Evolutionary conservation across 2,888 invertebrate genomes (phyloP).

Genomic region (Xestia rhomboidea): DNA sequence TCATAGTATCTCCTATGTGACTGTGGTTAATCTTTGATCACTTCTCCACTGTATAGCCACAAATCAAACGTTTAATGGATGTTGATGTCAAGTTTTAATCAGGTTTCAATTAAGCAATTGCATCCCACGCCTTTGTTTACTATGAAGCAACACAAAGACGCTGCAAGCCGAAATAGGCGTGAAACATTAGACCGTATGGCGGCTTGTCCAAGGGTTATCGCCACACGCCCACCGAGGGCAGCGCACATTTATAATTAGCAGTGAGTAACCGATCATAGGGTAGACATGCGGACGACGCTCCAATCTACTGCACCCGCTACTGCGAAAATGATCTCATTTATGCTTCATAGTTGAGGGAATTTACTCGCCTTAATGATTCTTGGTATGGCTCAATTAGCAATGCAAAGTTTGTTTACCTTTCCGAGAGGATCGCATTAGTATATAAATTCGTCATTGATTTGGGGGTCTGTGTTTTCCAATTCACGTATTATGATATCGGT

Average conservation of each 20-base stretch:
- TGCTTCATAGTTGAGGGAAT: slow-evolving; percentile 11
- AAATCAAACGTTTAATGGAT: not conserved
- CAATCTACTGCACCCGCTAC: slow-evolving; percentile 53
- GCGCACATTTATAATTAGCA: slow-evolving; percentile 72
- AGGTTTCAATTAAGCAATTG: not conserved
- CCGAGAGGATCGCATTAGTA: not conserved
- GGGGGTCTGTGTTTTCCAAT: slow-evolving; percentile 23
- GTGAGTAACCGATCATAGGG: slow-evolving; percentile 72
- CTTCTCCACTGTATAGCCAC: not conserved
- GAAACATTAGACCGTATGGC: slow-evolving; percentile 81
- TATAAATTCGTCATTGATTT: slow-evolving; percentile 8
- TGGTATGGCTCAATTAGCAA: slow-evolving; percentile 8
- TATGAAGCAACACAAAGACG: slow-evolving; percentile 59
- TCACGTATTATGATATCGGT: not conserved
- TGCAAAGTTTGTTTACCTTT: slow-evolving; percentile 12
- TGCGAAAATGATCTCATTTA: slow-evolving; percentile 47
- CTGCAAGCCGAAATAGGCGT: slow-evolving; percentile 58
- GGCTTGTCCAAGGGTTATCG: slow-evolving; percentile 84
- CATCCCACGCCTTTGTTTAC: slow-evolving; percentile 55
- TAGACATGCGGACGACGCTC: slow-evolving; percentile 74
- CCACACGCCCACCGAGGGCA: slow-evolving; percentile 72
- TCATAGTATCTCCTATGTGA: not conserved
- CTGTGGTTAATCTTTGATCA: not conserved
- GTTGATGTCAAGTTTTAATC: slow-evolving; percentile 13
- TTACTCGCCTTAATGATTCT: slow-evolving; percentile 21